Base-by-base conservation (phyloP, 2,113 vertebrate genomes). In the Pionites leucogaster region DNA sequence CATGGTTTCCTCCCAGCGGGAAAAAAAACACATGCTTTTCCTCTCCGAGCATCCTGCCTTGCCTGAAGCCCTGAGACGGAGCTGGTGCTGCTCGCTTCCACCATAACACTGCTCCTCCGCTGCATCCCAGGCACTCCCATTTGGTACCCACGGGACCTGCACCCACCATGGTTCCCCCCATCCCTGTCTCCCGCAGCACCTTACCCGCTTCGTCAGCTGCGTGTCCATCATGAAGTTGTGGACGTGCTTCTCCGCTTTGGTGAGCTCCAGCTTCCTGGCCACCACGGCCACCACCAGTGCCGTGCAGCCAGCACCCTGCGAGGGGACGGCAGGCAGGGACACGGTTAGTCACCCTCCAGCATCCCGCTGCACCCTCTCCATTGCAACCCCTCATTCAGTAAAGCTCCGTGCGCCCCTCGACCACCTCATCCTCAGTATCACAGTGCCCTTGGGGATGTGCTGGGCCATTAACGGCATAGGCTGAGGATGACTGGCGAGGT, bases 161-260 rank as follows among this genome's bases (percentile, higher is more conserved):
- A 31, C 47, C 53, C 63, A 46, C 57, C 23, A 2, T 13, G 18
- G 41, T 1, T 28, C 17, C 44, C 29, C 4, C 15, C 82, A 59
- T 16, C 17, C 49, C 46, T 31, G 17, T 42, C n/a, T 82, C 41
- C 41, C 0, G 1, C 29, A 52, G 44, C n/a, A n/a, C 90, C 98
- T 98, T 98, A 99, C 99, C 99, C 99, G 96, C 96, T 99, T 99
- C 6, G 99, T 99, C 94, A 99, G 99, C 82, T 99, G 99, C 2
- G 99, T 99, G 97, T 99, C 99, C 99, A 99, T 99, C 99, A 99
- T 99, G 98, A 99, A 99, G 98, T 99, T 99, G 98, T 99, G 99
- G 46, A 99, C 99, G 3, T 99, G 99, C 81, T 99, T 99, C 97
- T 99, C 99, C 0, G 99, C 99, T 98, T 99, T 99, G 98, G 99